Conservation (phyloP, 2,113 vertebrate species). For the Hystrix brachyura region DNA sequence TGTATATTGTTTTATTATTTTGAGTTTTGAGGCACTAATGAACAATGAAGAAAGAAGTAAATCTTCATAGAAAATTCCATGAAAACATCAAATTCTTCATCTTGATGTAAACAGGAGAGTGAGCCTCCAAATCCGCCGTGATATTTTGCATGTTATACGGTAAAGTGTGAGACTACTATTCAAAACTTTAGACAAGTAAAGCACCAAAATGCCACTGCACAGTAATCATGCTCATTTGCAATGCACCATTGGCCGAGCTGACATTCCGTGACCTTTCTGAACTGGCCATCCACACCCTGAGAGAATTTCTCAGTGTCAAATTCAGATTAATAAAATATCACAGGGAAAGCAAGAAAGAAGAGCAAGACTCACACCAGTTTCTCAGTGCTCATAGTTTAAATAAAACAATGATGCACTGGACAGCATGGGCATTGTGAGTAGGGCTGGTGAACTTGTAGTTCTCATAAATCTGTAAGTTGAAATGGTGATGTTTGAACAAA, state of each 20-base stretch:
- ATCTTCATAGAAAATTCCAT: background rate
- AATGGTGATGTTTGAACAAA: background rate
- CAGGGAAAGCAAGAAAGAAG: constrained; percentile 33
- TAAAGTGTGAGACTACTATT: background rate
- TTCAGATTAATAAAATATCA: constrained; percentile 48
- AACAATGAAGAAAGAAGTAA: constrained; percentile 31
- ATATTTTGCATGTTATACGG: background rate
- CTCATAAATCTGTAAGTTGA: background rate
- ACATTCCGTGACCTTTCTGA: constrained; percentile 74
- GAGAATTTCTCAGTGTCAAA: constrained; percentile 45
- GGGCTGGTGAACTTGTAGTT: background rate
- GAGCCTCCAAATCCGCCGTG: background rate
- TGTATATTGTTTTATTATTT: background rate
- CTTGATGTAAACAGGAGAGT: constrained; percentile 10
- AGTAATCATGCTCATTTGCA: constrained; percentile 32
- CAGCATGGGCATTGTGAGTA: background rate
- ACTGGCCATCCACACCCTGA: constrained; percentile 14
- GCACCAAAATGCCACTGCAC: background rate
- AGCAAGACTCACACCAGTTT: background rate
- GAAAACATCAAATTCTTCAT: background rate
- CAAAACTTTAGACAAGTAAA: constrained; percentile 55
- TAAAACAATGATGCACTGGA: background rate
- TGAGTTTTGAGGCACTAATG: background rate
- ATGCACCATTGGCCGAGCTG: constrained; percentile 12
- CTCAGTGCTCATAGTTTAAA: background rate